Percentiles rank a stretch among this genome's conserved stretches.
These are phyloP conservation scores for Thaumetopoea pityocampa DNA, from an alignment of 1,140 invertebrate genomes.

Conservation along the genomic window DNA sequence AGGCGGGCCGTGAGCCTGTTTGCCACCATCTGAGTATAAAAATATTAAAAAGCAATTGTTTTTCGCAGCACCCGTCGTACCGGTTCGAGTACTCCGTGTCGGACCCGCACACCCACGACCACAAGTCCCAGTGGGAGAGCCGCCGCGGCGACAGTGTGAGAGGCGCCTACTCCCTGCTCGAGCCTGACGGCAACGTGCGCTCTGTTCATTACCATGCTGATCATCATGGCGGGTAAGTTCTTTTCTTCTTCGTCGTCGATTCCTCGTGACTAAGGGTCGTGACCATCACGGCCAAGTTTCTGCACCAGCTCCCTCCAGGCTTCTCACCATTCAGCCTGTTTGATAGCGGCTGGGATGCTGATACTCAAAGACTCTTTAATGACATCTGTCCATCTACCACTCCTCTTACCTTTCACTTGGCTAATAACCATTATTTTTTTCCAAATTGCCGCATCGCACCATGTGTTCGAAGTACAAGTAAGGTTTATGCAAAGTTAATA, in stretches of 20 bases:
- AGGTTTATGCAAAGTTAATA: too few relatives aligned
- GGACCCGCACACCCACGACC: constrained; percentile 61
- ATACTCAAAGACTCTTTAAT: not conserved
- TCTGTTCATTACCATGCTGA: constrained; percentile 72
- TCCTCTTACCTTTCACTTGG: too few relatives aligned
- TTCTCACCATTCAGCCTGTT: not conserved
- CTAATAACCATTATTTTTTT: too few relatives aligned
- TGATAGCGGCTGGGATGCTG: not conserved
- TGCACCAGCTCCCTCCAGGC: too few relatives aligned
- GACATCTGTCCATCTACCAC: too few relatives aligned
- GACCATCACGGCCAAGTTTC: too few relatives aligned
- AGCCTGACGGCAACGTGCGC: constrained; percentile 71
- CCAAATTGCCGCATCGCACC: too few relatives aligned
- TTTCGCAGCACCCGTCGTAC: constrained; percentile 38
- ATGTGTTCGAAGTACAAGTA: too few relatives aligned
- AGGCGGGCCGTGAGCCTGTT: too few relatives aligned
- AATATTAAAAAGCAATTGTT: not conserved
- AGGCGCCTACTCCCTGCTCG: constrained; percentile 70
- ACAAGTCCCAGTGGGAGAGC: constrained; percentile 60
- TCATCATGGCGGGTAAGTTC: constrained; percentile 32
- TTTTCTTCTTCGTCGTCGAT: too few relatives aligned
- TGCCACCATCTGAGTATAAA: too few relatives aligned
- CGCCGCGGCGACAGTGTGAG: constrained; percentile 74
- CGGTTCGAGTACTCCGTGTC: constrained; percentile 73
- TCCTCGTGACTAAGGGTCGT: too few relatives aligned